Conservation (phyloP, 1,140 invertebrate species). For the Dufourea novaeangliae region DNA sequence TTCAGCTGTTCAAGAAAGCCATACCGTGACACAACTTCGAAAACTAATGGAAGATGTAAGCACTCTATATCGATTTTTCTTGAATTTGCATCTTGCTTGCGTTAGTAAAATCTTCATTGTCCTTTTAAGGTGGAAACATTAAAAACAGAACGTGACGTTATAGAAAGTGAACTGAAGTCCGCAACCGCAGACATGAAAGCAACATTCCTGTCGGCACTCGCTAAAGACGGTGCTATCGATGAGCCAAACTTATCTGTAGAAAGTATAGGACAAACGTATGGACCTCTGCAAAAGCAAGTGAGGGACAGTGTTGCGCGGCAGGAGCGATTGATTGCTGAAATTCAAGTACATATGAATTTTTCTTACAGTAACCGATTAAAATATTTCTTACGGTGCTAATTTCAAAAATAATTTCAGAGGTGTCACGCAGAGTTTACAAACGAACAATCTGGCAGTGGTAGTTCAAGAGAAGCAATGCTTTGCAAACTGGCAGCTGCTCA, state of each 20-base stretch:
- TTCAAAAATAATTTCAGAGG: slow-evolving; percentile 77
- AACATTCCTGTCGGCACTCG: slow-evolving; percentile 90
- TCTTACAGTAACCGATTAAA: neutral
- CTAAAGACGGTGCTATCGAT: slow-evolving; percentile 92
- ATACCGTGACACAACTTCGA: slow-evolving; percentile 86
- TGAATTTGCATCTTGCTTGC: too few relatives aligned
- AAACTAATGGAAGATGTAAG: slow-evolving; percentile 90
- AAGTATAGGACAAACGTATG: slow-evolving; percentile 90
- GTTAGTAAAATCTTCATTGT: neutral
- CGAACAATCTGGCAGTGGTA: slow-evolving; percentile 86
- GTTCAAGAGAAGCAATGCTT: slow-evolving; percentile 89
- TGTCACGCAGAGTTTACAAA: slow-evolving; percentile 88
- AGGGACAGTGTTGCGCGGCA: slow-evolving; percentile 90
- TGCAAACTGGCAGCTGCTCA: slow-evolving; percentile 93
- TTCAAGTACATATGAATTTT: slow-evolving; percentile 84
- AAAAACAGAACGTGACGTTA: slow-evolving; percentile 93
- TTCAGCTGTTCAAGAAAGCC: slow-evolving; percentile 83
- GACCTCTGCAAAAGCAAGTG: slow-evolving; percentile 91
- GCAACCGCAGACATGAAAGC: slow-evolving; percentile 92
- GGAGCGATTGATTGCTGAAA: slow-evolving; percentile 88
- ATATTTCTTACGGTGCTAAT: slow-evolving; percentile 6
- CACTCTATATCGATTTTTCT: slow-evolving; percentile 2
- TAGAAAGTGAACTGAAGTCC: slow-evolving; percentile 94
- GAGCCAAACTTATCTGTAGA: slow-evolving; percentile 91
- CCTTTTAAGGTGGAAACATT: slow-evolving; percentile 89